Percentiles rank a stretch among this genome's conserved stretches.
Conservation (phyloP, 2,888 invertebrate genomes). For the Chrysodeixis includens region DNA sequence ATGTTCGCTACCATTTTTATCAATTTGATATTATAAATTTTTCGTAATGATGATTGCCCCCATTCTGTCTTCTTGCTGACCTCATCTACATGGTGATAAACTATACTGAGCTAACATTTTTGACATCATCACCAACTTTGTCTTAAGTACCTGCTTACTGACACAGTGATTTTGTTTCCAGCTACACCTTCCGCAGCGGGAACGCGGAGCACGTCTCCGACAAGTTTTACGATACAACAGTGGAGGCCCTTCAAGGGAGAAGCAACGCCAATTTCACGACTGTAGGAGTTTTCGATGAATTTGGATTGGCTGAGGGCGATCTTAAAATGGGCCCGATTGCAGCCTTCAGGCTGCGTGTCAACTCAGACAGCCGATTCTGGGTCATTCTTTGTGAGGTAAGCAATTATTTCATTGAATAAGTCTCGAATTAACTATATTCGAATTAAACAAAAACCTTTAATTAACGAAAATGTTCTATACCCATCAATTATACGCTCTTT, state of each 20-base stretch:
- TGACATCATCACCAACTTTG: not conserved
- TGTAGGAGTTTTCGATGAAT: slow-evolving; percentile 93
- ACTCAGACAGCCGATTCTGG: slow-evolving; percentile 95
- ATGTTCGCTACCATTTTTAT: no score
- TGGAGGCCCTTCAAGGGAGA: slow-evolving; percentile 92
- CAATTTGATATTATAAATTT: no score
- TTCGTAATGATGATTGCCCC: no score
- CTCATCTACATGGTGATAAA: no score
- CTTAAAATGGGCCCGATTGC: slow-evolving; percentile 92
- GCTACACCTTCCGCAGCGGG: slow-evolving; percentile 95
- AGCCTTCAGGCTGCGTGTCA: slow-evolving; percentile 93
- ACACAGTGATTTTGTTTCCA: slow-evolving; percentile 71
- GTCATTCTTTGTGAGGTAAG: slow-evolving; percentile 96
- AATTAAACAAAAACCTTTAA: no score
- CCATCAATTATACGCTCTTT: no score
- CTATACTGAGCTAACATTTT: not conserved
- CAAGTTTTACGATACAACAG: slow-evolving; percentile 95
- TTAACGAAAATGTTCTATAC: no score
- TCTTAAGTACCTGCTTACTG: not conserved
- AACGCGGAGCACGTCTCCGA: slow-evolving; percentile 97
- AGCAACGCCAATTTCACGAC: slow-evolving; percentile 91
- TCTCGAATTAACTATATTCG: no score
- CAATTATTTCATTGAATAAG: no score
- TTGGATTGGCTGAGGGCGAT: slow-evolving; percentile 94
- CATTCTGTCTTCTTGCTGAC: no score